Base-by-base conservation (phyloP, 2,797 vertebrate species). In the Knipowitschia caucasica region DNA sequence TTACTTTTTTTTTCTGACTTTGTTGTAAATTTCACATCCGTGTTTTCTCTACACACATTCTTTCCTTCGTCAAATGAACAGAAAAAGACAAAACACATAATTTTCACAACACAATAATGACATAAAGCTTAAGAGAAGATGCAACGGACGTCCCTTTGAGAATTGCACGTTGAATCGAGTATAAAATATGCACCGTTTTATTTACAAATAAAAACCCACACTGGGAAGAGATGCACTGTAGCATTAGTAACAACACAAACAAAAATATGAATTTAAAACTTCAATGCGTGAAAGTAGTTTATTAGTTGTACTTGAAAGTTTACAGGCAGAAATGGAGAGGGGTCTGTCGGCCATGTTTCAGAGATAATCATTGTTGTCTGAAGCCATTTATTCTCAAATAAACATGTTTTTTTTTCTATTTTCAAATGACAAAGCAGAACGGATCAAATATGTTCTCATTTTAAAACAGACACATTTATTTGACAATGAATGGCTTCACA, bases 41-140 rank as follows among this genome's bases (percentile, higher is more conserved):
- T 12, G 54, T 74, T 33, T n/a, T 71, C 77, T 75, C 49, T 69
- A 67, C 64, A 73, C 57, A 77, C 83, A 77, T 82, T 81, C 82
- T 67, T 78, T 75, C 65, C 10, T 18, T 60, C 77, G 80, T 81
- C 79, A 62, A 56, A 47, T 44, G 51, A 76, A 81, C 77, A 78
- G 69, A 68, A 56, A 54, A 0, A 36, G 54, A 6, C 4, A 35
- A 63, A 75, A 69, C 64, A 60, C 54, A 47, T 34, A 35, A 5
- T 4, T 64, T 73, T 61, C 26, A 10, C 8, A 30, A 30, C 4
- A 30, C 7, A 30, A 9, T 52, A 2, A 31, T 64, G 56, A 24
- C 23, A 29, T 36, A 24, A 53, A 59, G n/a, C 35, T 30, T 40
- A 2, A 24, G 12, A 57, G 31, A 61, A 57, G 31, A 61, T 56